Conservation (phyloP, 2,113 vertebrate genomes). For the Peromyscus maniculatus region DNA sequence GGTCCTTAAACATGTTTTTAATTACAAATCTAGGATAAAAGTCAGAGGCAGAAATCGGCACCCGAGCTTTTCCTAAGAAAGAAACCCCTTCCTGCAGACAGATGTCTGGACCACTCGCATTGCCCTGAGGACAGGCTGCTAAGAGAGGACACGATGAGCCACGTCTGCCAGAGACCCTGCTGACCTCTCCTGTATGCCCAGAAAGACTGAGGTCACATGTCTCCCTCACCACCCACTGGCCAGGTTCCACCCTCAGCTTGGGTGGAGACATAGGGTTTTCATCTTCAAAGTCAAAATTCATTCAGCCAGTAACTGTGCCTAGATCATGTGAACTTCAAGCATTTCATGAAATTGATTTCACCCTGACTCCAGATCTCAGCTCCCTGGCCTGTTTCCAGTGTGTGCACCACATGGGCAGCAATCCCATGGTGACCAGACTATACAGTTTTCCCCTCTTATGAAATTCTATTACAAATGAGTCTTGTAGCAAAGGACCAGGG, state of each 20-base stretch:
- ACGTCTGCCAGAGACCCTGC: neutral
- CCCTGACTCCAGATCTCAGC: neutral
- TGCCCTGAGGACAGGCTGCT: slow-evolving; percentile 61
- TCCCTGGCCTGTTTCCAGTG: neutral
- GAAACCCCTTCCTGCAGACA: slow-evolving; percentile 76
- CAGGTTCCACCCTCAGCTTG: neutral
- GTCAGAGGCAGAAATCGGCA: slow-evolving; percentile 82
- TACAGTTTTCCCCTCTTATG: neutral
- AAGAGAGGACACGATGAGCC: neutral
- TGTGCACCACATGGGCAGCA: neutral
- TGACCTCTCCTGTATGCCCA: neutral
- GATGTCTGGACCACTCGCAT: slow-evolving; percentile 45
- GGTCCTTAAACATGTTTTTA: slow-evolving; percentile 86
- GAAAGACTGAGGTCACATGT: neutral
- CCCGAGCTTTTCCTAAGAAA: slow-evolving; percentile 80
- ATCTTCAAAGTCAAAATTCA: slow-evolving; percentile 57
- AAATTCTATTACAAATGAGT: neutral
- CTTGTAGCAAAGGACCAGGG: neutral
- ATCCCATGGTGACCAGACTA: neutral
- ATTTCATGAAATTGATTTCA: neutral
- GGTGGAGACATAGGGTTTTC: slow-evolving; percentile 52
- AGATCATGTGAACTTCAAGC: slow-evolving; percentile 2
- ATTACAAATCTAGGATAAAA: slow-evolving; percentile 87
- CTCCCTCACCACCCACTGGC: neutral
- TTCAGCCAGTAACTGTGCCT: slow-evolving; percentile 49